Conservation (phyloP, 2,113 vertebrate species). For the Nesoenas mayeri region DNA sequence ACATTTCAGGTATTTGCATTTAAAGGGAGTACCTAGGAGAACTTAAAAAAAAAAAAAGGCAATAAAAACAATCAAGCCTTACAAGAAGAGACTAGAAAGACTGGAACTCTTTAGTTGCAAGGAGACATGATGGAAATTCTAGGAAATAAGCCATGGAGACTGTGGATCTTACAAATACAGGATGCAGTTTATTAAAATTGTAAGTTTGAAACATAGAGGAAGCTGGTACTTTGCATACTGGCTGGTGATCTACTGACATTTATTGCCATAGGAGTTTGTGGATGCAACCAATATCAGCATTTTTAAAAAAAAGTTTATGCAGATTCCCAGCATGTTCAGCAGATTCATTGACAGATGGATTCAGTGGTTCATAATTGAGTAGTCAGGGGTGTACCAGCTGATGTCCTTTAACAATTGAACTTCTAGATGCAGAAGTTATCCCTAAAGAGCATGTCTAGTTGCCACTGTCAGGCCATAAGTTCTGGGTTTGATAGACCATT, state of each 20-base stretch:
- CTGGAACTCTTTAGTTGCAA: background rate
- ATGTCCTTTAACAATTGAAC: background rate
- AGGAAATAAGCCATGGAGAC: too few species aligned
- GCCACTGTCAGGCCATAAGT: background rate
- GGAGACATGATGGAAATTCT: background rate
- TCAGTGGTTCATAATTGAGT: background rate
- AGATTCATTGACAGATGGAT: background rate
- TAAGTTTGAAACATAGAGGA: background rate
- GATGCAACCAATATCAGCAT: background rate
- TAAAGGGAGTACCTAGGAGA: background rate
- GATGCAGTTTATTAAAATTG: background rate
- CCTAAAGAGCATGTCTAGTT: background rate
- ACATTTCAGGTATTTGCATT: background rate
- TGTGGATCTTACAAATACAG: background rate
- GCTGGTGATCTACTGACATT: background rate
- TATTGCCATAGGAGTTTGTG: background rate
- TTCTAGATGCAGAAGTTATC: background rate
- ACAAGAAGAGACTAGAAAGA: background rate
- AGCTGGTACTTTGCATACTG: background rate
- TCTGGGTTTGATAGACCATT: background rate
- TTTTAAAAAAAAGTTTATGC: background rate
- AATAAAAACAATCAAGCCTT: background rate
- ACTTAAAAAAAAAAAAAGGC: background rate
- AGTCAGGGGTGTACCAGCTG: background rate
- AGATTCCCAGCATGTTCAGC: background rate